phyloP scores from a whole-genome alignment of 2,797 vertebrate genomes.

The Coilia nasus region DNA sequence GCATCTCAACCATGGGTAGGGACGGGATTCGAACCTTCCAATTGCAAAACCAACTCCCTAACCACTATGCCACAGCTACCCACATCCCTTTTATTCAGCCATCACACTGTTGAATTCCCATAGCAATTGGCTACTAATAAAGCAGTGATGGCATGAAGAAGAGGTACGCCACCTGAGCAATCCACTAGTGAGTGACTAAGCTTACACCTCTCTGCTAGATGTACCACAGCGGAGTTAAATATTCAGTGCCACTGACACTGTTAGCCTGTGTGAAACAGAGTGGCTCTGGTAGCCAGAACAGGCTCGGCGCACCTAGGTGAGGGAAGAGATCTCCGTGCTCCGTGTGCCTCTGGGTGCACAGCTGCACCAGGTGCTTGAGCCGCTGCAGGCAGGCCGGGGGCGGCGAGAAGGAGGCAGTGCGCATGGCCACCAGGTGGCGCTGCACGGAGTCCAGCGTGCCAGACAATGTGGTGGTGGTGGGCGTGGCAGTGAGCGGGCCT shows the following conservation, averaged over 20 bases:
- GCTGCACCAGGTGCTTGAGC: conserved; percentile 94
- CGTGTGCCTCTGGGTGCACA: conserved; percentile 89
- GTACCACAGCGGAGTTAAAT: not conserved
- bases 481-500: conserved; percentile 71
- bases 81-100: not conserved
- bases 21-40: too few species aligned
- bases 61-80: not conserved
- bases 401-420: conserved; percentile 86
- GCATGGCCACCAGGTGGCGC: conserved; percentile 87
- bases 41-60: too few species aligned
- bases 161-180: not conserved
- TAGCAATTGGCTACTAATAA: not conserved
- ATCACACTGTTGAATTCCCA: not conserved
- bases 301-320: conserved; percentile 84
- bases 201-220: not conserved
- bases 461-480: conserved; percentile 68
- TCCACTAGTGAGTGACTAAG: not conserved
- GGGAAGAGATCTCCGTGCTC: conserved; percentile 94
- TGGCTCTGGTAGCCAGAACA: not conserved
- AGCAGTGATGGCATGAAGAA: not conserved
- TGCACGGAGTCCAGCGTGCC: conserved; percentile 72
- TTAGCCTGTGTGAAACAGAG: not conserved
- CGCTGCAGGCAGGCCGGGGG: conserved; percentile 89
- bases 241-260: not conserved
- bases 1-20: too few species aligned